Evolutionary conservation across 2,888 invertebrate species (phyloP), one percentile per base, ranked within the genome.

Genomic region (Pecten maximus): DNA sequence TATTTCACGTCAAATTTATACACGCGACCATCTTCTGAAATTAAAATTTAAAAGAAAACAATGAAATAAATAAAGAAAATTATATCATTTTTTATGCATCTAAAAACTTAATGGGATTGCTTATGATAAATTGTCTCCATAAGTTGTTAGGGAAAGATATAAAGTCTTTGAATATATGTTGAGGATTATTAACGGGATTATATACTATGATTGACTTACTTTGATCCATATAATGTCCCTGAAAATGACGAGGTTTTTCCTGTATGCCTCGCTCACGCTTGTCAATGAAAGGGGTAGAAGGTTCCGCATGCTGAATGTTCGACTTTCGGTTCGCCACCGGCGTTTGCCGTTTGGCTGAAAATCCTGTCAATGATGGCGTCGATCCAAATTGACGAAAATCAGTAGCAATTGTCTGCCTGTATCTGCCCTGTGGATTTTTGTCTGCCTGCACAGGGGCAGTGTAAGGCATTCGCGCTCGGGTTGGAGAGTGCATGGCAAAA

Each of bases 1-100:
- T 95, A 95, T 40, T 94, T 94, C 0, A 95, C 94, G 87, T 94
- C 94, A 88, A 94, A 95, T 12, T 94, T 92, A 91, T 94, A 94
- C 0, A 93, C 93, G 74, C 94, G 92, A 1, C 95, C 95, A 35
- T 90, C 92, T 54, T 93, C 95, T 95, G 93, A 87, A 93, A 93
- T 86, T 39, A 44, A 23, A 19, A 54, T 19, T 54, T 23, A 54
- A 54, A 50, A 54, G 19, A n/a, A 19, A 54, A 1, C 19, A 23
- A 54, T 1, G 19, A n/a, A 54, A 44, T 44, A 44, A 44, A n/a
- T n/a, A n/a, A n/a, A n/a, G n/a, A n/a, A n/a, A n/a, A n/a, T n/a
- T n/a, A n/a, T n/a, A 48, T 48, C 48, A 48, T 48, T 48, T 44
- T 12, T 54, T n/a, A 54, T 19, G 8, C 54, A 54, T n/a, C 54